phyloP scores from a whole-genome alignment of 2,113 vertebrate species.

The Carassius gibelio region DNA sequence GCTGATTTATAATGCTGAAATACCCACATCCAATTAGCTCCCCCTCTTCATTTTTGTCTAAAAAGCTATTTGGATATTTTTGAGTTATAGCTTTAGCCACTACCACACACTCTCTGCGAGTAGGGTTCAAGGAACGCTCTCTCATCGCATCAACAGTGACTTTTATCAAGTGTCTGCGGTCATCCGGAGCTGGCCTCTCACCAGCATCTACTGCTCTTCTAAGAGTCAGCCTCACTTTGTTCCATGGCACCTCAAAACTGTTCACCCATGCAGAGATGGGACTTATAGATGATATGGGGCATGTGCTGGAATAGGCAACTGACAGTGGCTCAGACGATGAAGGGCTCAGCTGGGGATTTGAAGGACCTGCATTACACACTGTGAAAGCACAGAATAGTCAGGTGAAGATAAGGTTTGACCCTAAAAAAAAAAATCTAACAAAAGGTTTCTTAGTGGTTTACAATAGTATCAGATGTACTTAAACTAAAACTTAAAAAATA shows the following conservation, averaged over 20 bases:
- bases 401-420: too few species aligned
- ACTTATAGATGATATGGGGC: neutral
- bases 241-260: neutral
- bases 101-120: neutral
- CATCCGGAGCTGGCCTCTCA: neutral
- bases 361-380: neutral
- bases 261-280: neutral
- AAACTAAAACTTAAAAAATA: neutral
- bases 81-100: too few species aligned
- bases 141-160: neutral
- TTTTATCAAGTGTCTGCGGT: neutral
- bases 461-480: conserved; percentile 6
- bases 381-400: too few species aligned
- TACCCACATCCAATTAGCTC: too few species aligned
- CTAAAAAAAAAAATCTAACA: neutral
- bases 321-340: neutral
- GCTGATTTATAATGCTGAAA: too few species aligned
- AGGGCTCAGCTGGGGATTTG: neutral
- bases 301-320: neutral
- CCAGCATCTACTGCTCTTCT: conserved; percentile 3
- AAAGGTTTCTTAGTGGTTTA: conserved; percentile 4
- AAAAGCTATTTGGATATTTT: too few species aligned
- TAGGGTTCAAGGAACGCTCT: conserved; percentile 9
- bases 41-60: too few species aligned
- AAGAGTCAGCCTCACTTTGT: conserved; percentile 7